phyloP scores from a whole-genome alignment of 2,113 vertebrate species.

The Stictonetta naevosa region DNA sequence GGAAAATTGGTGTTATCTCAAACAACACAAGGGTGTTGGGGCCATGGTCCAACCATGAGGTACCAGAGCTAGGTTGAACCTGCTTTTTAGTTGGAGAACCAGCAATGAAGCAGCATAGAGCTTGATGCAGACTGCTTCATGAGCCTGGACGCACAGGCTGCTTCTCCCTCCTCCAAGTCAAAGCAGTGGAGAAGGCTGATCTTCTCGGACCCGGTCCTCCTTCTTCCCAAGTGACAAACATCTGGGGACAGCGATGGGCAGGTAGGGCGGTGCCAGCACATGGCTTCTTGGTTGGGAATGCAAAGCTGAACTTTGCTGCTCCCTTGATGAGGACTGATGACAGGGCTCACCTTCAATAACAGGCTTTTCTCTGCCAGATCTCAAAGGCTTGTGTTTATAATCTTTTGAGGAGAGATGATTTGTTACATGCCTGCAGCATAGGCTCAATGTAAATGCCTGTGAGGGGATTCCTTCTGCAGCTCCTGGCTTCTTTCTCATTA shows the following conservation, averaged over 20 bases:
- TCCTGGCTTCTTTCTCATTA: neutral
- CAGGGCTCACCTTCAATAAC: neutral
- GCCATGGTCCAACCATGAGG: fast-evolving
- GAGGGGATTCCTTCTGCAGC: neutral
- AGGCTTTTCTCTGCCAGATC: neutral
- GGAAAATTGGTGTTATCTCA: neutral
- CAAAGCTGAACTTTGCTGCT: neutral
- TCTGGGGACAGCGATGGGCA: neutral
- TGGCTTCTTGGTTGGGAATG: neutral
- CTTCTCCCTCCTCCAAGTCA: neutral
- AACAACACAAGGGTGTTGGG: neutral
- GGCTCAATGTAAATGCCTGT: fast-evolving
- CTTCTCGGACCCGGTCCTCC: neutral
- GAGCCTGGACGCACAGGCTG: neutral
- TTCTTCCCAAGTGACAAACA: fast-evolving
- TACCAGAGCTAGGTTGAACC: neutral
- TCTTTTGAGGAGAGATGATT: neutral
- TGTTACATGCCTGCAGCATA: neutral
- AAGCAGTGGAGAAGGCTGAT: neutral
- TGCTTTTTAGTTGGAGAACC: neutral
- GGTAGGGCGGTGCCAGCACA: neutral
- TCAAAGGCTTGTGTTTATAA: neutral
- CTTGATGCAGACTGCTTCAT: neutral
- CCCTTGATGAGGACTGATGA: neutral
- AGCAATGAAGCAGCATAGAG: neutral